Base-by-base conservation (phyloP, 2,888 invertebrate species). In the Conus canariensis region DNA sequence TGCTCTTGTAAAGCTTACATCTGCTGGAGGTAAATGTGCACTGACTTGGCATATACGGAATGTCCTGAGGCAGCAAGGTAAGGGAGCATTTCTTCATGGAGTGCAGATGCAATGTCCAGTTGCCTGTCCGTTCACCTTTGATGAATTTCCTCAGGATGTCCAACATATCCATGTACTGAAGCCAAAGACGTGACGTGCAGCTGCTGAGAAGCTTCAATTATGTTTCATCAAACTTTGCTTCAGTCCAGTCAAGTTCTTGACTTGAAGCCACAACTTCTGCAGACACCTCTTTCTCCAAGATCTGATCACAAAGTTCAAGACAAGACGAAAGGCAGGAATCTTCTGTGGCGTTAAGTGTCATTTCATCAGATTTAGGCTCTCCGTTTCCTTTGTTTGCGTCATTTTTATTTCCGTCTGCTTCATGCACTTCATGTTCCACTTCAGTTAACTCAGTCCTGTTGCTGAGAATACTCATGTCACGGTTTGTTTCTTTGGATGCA, bases 351-450 rank as follows among this genome's bases (percentile, higher is more conserved):
- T 4, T 45, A 45, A 45, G 2, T 45, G 45, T 45, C 45, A 45
- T 45, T 45, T 45, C 45, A 45, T 45, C 45, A 45, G 4, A 45
- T 45, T 45, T 45, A 45, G 45, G 45, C 45, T 45, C 45, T 45
- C 45, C 45, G n/a, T 2, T 45, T 45, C 45, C 45, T 45, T 45
- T 4, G 64, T 64, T 64, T 16, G 16, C 1, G 16, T 10, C 64
- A 14, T 7, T 64, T 64, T 16, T 64, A 16, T 64, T 64, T 64
- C 64, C 16, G 64, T 64, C 64, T 64, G 12, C 64, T 64, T 92
- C 16, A 70, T 88, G 45, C 45, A 45, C 30, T 25, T 74, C 14
- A 92, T 90, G 88, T 93, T 93, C 92, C 90, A 93, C 88, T 86
- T 92, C 16, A 93, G 88, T 59, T 45, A 45, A 45, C 45, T 92